Conservation (phyloP, 1,140 invertebrate genomes). For the Drosophila carrolli region DNA sequence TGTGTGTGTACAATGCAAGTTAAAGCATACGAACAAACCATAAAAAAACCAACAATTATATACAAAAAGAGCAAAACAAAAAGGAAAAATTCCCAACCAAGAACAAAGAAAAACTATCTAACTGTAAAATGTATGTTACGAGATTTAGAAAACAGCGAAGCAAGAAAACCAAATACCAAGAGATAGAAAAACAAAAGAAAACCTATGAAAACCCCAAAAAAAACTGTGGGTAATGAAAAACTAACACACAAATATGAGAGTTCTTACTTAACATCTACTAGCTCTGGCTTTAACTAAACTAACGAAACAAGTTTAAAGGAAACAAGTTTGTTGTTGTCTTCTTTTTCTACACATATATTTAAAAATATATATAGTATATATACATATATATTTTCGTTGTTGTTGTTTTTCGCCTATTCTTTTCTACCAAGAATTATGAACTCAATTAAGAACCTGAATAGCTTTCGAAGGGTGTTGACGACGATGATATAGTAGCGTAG, state of each 20-base stretch:
- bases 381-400: slow-evolving; percentile 47
- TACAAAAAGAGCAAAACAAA: slow-evolving; percentile 4
- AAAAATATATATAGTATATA: slow-evolving; percentile 51
- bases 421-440: slow-evolving; percentile 60
- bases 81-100: neutral
- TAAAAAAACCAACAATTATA: slow-evolving; percentile 9
- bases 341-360: slow-evolving; percentile 50
- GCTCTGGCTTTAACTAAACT: slow-evolving; percentile 58
- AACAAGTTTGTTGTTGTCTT: slow-evolving; percentile 62
- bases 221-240: slow-evolving; percentile 1
- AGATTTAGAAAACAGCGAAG: slow-evolving; percentile 27
- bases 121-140: slow-evolving; percentile 25
- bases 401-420: slow-evolving; percentile 40
- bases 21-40: slow-evolving; percentile 3
- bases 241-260: slow-evolving; percentile 17
- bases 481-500: slow-evolving; percentile 25
- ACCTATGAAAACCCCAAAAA: neutral
- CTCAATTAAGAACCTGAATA: slow-evolving; percentile 79
- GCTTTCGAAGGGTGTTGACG: slow-evolving; percentile 60
- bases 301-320: slow-evolving; percentile 35
- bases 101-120: slow-evolving; percentile 29
- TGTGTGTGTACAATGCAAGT: slow-evolving; percentile 9
- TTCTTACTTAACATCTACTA: slow-evolving; percentile 30
- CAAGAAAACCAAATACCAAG: slow-evolving; percentile 3
- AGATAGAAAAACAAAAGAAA: slow-evolving; percentile 4